Percentiles rank a stretch among this genome's conserved stretches.
Evolutionary conservation across 2,113 vertebrate species (phyloP).

Genomic region (Hipposideros armiger): DNA sequence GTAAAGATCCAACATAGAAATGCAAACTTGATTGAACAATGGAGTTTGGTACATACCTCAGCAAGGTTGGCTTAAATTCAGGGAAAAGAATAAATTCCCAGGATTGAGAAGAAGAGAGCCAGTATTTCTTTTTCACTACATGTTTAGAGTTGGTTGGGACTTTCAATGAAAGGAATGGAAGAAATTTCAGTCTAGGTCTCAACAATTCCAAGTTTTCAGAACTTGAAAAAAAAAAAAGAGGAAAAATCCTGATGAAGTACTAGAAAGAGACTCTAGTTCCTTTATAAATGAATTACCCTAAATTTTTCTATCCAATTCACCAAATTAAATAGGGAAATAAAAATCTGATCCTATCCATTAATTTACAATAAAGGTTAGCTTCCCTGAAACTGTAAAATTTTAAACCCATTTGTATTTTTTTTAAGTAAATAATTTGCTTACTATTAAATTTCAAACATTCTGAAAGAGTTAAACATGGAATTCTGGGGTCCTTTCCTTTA

Average conservation of each 20-base stretch:
- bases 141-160: not conserved
- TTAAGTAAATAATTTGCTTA: not conserved
- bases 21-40: not conserved
- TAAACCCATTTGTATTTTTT: not conserved
- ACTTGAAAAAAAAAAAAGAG: not conserved
- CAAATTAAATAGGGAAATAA: slow-evolving; percentile 14
- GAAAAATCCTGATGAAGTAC: not conserved
- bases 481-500: not conserved
- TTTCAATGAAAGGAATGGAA: not conserved
- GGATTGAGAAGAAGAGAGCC: not conserved
- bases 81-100: not conserved
- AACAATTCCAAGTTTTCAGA: not conserved
- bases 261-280: not conserved
- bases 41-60: not conserved
- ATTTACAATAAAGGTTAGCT: not conserved
- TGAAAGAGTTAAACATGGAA: not conserved
- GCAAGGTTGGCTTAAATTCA: not conserved
- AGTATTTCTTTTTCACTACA: not conserved
- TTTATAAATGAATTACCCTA: not conserved
- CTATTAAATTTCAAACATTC: slow-evolving; percentile 34
- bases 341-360: slow-evolving; percentile 24
- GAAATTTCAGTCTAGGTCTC: not conserved
- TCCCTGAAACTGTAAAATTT: not conserved
- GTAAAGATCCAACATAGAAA: not conserved
- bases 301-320: not conserved